Evolutionary conservation across 2,888 invertebrate genomes (phyloP).

Genomic region (Drosophila neoperkinsi): DNA sequence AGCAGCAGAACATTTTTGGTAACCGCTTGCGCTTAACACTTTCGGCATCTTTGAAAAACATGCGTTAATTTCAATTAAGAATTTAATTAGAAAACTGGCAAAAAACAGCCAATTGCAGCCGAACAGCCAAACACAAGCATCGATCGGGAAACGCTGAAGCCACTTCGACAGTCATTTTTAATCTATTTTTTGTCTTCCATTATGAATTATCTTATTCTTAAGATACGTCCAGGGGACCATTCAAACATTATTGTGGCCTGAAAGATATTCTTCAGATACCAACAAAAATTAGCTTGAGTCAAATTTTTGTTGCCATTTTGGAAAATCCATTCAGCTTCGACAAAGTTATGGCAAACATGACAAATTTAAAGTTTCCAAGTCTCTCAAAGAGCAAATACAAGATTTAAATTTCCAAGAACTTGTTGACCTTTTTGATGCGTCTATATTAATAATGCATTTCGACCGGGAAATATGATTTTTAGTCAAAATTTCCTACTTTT

Average conservation of each 20-base stretch:
- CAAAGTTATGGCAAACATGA: too few relatives aligned
- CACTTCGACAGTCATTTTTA: neutral
- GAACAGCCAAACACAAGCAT: neutral
- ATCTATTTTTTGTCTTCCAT: neutral
- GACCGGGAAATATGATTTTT: neutral
- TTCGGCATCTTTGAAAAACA: slow-evolving; percentile 57
- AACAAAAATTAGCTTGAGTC: too few relatives aligned
- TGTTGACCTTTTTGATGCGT: neutral
- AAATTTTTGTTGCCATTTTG: too few relatives aligned
- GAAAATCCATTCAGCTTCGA: too few relatives aligned
- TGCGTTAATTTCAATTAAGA: slow-evolving; percentile 53
- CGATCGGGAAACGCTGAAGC: neutral
- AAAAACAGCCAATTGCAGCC: neutral
- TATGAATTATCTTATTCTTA: neutral
- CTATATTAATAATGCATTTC: neutral
- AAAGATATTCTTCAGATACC: neutral
- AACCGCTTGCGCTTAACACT: slow-evolving; percentile 65
- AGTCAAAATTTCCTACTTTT: neutral
- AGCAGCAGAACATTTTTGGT: slow-evolving; percentile 54
- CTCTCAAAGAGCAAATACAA: too few relatives aligned
- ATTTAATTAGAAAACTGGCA: slow-evolving; percentile 57
- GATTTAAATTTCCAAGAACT: too few relatives aligned
- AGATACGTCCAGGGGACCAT: neutral
- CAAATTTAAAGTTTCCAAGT: too few relatives aligned
- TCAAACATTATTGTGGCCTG: neutral